phyloP scores from a whole-genome alignment of 2,888 invertebrate genomes.

The Gnatocerus cornutus region DNA sequence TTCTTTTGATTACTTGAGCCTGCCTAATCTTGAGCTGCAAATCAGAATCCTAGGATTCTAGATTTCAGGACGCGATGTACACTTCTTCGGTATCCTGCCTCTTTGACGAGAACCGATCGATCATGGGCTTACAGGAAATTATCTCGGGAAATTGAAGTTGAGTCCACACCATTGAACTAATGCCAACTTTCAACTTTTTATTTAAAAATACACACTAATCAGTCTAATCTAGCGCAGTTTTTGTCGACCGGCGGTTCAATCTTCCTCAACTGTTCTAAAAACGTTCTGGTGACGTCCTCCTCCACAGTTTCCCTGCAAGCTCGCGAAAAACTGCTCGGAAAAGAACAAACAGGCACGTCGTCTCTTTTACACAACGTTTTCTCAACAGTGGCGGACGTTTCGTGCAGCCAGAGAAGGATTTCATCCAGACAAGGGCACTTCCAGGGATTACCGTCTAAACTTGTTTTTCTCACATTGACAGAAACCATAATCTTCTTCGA shows the following conservation, averaged over 20 bases:
- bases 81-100: background rate
- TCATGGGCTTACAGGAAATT: constrained; percentile 12
- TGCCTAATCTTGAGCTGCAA: too few species aligned
- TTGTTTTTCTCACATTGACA: constrained; percentile 46
- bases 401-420: constrained; percentile 48
- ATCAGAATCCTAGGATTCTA: too few species aligned
- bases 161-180: constrained; percentile 7
- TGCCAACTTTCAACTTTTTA: constrained; percentile 4
- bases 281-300: constrained; percentile 14
- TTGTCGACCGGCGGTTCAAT: constrained; percentile 6
- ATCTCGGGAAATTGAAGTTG: constrained; percentile 17
- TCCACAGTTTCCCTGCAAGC: constrained; percentile 29
- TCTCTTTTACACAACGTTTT: constrained; percentile 1
- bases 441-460: constrained; percentile 56
- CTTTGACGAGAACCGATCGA: constrained; percentile 8
- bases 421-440: constrained; percentile 54
- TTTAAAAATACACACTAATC: too few species aligned
- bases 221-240: constrained; percentile 18
- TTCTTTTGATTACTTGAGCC: too few species aligned
- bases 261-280: constrained; percentile 9
- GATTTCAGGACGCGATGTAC: too few species aligned
- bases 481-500: constrained; percentile 43
- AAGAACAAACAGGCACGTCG: constrained; percentile 29
- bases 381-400: constrained; percentile 29
- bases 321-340: background rate